phyloP scores from a whole-genome alignment of 2,888 invertebrate species.

The Coelopa pilipes region DNA sequence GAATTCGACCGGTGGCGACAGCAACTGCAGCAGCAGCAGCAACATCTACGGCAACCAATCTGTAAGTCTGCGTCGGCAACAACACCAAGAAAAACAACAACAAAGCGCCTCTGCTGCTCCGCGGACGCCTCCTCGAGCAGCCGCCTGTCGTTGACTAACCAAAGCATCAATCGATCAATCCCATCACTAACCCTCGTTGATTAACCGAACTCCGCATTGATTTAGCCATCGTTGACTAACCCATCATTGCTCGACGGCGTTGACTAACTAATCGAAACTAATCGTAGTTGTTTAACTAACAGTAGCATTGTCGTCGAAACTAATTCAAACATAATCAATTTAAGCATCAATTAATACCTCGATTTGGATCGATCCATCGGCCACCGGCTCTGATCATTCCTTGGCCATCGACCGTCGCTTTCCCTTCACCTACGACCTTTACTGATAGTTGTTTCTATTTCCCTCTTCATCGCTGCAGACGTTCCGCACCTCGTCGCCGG shows the following conservation, averaged over 20 bases:
- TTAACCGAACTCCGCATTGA: too few species aligned
- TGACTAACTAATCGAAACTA: too few species aligned
- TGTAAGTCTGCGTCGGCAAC: constrained; percentile 56
- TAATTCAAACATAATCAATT: too few species aligned
- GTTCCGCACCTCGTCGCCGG: constrained; percentile 65
- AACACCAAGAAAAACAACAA: too few species aligned
- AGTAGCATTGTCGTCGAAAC: too few species aligned
- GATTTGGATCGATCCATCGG: too few species aligned
- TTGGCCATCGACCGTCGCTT: too few species aligned
- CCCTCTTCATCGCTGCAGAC: constrained; percentile 55
- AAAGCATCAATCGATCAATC: neutral
- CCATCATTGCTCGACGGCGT: neutral
- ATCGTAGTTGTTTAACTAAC: too few species aligned
- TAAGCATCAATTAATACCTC: too few species aligned
- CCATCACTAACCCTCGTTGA: neutral
- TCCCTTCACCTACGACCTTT: too few species aligned
- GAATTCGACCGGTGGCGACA: constrained; percentile 36
- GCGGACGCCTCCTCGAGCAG: neutral
- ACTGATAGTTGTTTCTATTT: constrained; percentile 13
- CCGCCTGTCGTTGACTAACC: constrained; percentile 4
- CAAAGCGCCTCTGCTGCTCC: neutral
- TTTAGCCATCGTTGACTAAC: neutral
- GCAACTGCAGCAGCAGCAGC: constrained; percentile 42
- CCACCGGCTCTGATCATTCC: too few species aligned
- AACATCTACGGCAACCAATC: constrained; percentile 50